Base-by-base conservation (phyloP, 1,140 invertebrate genomes). In the Gonioctena quinquepunctata region DNA sequence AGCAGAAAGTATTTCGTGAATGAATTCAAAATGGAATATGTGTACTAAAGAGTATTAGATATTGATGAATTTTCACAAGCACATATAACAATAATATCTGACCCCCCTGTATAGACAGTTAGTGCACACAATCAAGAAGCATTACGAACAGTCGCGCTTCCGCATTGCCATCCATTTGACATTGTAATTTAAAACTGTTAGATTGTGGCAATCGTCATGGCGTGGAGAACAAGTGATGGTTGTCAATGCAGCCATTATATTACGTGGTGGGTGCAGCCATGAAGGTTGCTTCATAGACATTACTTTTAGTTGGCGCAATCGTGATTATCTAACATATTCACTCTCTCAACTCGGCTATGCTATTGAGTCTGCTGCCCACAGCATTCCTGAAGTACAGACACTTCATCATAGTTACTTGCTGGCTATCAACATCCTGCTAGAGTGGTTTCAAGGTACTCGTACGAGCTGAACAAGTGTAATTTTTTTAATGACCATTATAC, bases 111-210 rank as follows among this genome's bases (percentile, higher is more conserved):
- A 42, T 42, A 42, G 16, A 42, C 16, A n/a, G 33, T 42, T 42
- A 42, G 0, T 11, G 33, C 33, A 42, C 33, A 4, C 11, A n/a
- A 42, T 42, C 33, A n/a, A 42, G 33, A 42, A 42, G 33, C 33
- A 22, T 57, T 21, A 21, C 54, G 21, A 22, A 57, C 22, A 57
- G 54, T 25, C 25, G 54, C 33, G 33, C 25, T 57, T 57, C 54
- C 54, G 54, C 54, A 57, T 57, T 23, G 54, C 54, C 13, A 57
- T 21, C n/a, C n/a, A n/a, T 57, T 57, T 57, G 54, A 57, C 54
- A 57, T 57, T 57, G 54, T 57, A 57, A 57, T 57, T 19, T 57
- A 57, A 57, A 57, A 57, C 54, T 57, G 54, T 57, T 57, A 57
- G 54, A 57, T 25, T 57, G 54, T 57, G 21, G 54, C 22, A 57